phyloP scores from a whole-genome alignment of 2,888 invertebrate genomes.

The Drosophila recens region DNA sequence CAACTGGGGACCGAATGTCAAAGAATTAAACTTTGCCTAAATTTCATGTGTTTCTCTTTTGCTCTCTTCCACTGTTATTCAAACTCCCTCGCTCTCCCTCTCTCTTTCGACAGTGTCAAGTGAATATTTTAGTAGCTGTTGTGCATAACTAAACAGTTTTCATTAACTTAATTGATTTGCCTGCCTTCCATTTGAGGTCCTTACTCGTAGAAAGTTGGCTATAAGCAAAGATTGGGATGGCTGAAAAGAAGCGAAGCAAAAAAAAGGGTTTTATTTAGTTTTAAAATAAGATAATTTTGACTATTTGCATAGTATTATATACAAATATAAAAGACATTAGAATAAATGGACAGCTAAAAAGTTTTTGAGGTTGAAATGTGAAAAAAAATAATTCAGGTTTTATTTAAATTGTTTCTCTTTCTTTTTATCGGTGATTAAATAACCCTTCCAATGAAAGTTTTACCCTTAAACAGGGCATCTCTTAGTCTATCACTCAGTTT shows the following conservation, averaged over 20 bases:
- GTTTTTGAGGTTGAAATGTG: neutral
- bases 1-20: constrained; percentile 55
- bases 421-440: no score
- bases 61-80: neutral
- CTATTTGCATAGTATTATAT: neutral
- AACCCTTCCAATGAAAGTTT: no score
- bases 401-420: no score
- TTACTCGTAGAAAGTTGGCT: neutral
- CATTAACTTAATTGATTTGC: constrained; percentile 65
- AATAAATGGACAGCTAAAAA: neutral
- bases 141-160: constrained; percentile 60
- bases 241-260: neutral
- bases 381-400: no score
- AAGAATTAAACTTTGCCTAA: constrained; percentile 46
- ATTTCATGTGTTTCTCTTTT: constrained; percentile 15
- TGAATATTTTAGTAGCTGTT: constrained; percentile 51
- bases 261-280: constrained; percentile 3
- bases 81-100: neutral
- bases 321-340: neutral
- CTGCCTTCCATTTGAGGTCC: constrained; percentile 1
- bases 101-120: constrained; percentile 38
- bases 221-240: neutral
- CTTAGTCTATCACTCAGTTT: neutral
- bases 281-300: neutral
- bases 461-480: neutral